Base-by-base conservation (phyloP, 1,140 invertebrate species). In the Tetragnatha versicolor region DNA sequence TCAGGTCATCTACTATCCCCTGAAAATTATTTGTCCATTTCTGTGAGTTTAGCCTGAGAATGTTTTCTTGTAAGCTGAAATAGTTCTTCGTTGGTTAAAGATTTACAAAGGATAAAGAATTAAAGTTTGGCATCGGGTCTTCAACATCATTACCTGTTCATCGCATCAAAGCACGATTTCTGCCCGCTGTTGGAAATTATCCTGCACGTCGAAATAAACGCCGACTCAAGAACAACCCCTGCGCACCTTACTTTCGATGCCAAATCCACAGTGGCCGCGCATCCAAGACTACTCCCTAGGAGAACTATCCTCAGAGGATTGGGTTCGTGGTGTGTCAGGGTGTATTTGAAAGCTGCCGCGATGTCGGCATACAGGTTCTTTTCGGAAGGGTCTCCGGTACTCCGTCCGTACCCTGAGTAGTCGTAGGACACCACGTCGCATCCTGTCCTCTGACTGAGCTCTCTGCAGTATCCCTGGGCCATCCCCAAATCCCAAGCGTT, bases 361-460 rank as follows among this genome's bases (percentile, higher is more conserved):
- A 99, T 98, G 84, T 99, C 98, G 14, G 97, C 94, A 86, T 99
- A 99, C n/a, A 99, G 88, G 88, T 99, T 99, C 85, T 98, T 98
- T 86, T 99, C 98, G 3, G 96, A 98, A 0, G 98, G 95, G 85
- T 96, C 97, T 10, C 98, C 98, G 66, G 90, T 92, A 85, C 93
- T 95, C 45, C 93, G 92, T 35, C 94, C 94, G 87, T 96, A 97
- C 22, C 98, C 98, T 63, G 96, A 98, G 88, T 99, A 99, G 88
- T 99, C 98, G 87, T 98, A 99, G 85, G 96, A 97, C 87, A 96
- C 97, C 87, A 99, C 97, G 87, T 99, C 99, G 88, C 97, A 99
- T n/a, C 73, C 65, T 85, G 88, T 60, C 86, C 85, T 55, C 87
- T 84, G 83, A 33, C 86, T 87, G 47, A 89, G 84, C 53, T 86